These are phyloP conservation scores for Hucho hucho DNA, from an alignment of 2,113 vertebrate genomes.

Conservation along the genomic window DNA sequence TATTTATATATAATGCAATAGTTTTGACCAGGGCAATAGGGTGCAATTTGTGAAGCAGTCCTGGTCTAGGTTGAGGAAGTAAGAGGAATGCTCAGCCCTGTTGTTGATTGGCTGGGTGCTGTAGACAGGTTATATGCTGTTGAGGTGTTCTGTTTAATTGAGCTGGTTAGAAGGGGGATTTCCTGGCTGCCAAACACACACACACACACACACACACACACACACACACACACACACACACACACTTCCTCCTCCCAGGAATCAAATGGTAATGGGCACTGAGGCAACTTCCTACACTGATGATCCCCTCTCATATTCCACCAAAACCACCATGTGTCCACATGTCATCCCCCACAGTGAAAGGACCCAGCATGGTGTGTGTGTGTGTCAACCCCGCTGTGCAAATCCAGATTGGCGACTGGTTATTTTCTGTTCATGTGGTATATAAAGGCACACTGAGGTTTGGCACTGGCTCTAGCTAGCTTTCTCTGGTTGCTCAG, in stretches of 20 bases:
- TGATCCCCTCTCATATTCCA: slow-evolving; percentile 6
- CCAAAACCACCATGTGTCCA: not conserved
- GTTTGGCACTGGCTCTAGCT: slow-evolving; percentile 37
- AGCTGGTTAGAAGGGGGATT: not conserved
- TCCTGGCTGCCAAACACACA: not conserved
- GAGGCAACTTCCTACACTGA: not conserved
- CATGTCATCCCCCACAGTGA: not conserved
- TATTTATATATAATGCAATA: no score
- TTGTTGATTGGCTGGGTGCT: no score
- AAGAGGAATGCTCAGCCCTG: not conserved
- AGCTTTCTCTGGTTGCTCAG: slow-evolving; percentile 20
- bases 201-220: not conserved
- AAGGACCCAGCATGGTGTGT: slow-evolving; percentile 1
- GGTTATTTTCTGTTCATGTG: slow-evolving; percentile 57
- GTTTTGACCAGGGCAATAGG: no score
- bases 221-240: not conserved
- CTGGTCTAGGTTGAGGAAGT: no score
- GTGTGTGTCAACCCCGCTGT: slow-evolving; percentile 21
- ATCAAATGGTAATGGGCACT: not conserved
- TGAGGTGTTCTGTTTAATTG: not conserved
- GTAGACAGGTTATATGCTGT: no score
- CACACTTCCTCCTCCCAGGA: not conserved
- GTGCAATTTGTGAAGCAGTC: no score
- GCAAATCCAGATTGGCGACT: slow-evolving; percentile 47
- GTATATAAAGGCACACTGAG: slow-evolving; percentile 53